Evolutionary conservation across 2,888 invertebrate species (phyloP), one percentile per base, ranked within the genome.

Genomic region (Salticus scenicus): DNA sequence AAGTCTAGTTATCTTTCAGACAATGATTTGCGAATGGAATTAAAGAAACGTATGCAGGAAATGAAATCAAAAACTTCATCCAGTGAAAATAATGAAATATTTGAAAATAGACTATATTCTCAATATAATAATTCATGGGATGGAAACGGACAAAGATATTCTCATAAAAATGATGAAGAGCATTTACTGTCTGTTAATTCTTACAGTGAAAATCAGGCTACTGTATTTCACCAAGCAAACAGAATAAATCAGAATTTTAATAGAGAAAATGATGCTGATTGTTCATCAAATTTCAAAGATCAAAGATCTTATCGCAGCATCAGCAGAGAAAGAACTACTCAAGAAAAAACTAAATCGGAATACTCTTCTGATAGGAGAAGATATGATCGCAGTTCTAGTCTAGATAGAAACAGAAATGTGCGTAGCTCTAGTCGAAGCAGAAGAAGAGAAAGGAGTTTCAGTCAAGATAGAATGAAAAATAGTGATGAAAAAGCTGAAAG

Each of bases 1-100:
- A 57, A 57, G 5, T 8, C 8, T 27, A 63, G 47, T 10, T 17
- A n/a, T 20, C 37, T 82, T 14, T 66, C 75, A 24, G 30, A 42
- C 20, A 66, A 33, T 41, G 83, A 83, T 42, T 72, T 83, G 20
- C 37, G 76, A 12, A 30, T 41, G 4, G 77, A 83, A 41, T 27
- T 83, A n/a, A 77, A 82, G 66, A 75, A 77, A 24, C 66, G 77
- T 8, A 41, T 74, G 74, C 69, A 69, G 28, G 67, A 81, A 57
- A 24, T 33, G 1, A 28, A 42, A 10, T 33, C 64, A 30, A 24
- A 47, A 8, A n/a, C 27, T 7, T 17, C n/a, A 14, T 20, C 28
- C 17, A n/a, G 4, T 47, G 47, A 47, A 7, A 47, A 17, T 17
- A 47, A 14, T 37, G 37, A 37, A 4, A 37, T 10, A 7, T n/a